These are phyloP conservation scores for Microhierax caerulescens DNA, from an alignment of 2,797 vertebrate genomes.

Conservation along the genomic window DNA sequence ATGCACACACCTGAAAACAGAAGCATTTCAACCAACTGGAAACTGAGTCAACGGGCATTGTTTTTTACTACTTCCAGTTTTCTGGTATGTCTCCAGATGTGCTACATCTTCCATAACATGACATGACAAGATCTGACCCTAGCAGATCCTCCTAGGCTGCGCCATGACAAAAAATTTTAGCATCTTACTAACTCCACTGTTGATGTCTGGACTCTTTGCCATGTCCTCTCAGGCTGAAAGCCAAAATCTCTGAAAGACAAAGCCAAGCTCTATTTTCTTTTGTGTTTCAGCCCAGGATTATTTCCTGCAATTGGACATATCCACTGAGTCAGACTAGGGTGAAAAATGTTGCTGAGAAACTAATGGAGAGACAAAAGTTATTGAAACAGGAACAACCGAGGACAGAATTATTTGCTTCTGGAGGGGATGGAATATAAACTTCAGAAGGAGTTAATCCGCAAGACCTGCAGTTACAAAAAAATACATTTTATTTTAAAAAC, in stretches of 20 bases:
- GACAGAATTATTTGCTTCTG: neutral
- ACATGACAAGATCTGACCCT: rapidly evolving
- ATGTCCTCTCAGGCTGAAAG: neutral
- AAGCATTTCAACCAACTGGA: neutral
- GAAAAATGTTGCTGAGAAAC: neutral
- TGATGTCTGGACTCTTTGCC: rapidly evolving
- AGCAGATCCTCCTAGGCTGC: neutral
- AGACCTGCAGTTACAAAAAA: neutral
- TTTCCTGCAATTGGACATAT: rapidly evolving
- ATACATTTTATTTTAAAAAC: neutral
- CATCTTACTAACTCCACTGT: too few relatives aligned
- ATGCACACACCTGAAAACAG: rapidly evolving
- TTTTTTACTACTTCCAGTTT: neutral
- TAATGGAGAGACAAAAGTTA: neutral
- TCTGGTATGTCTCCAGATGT: rapidly evolving
- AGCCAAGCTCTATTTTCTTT: neutral
- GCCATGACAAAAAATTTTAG: neutral
- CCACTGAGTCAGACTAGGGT: neutral
- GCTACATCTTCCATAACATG: rapidly evolving
- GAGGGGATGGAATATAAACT: neutral
- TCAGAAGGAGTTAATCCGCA: neutral
- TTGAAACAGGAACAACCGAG: neutral
- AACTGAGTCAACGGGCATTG: rapidly evolving
- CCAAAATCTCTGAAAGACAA: neutral
- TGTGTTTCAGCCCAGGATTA: neutral